Evolutionary conservation across 2,113 vertebrate genomes (phyloP), one percentile per base, ranked within the genome.

Genomic region (Pterocles burchelli): DNA sequence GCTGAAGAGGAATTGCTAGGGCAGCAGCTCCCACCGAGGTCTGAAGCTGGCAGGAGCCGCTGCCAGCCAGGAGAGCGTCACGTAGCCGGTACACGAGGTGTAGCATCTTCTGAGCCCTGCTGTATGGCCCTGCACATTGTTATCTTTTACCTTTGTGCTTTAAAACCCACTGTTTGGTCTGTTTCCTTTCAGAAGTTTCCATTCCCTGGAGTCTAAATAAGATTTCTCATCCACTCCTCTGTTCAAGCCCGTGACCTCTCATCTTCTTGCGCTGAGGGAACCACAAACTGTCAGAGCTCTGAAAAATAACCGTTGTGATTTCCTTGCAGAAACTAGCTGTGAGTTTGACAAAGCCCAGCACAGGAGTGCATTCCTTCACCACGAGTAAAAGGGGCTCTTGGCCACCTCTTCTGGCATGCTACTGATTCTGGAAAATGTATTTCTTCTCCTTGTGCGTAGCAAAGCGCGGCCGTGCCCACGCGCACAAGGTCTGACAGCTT

Each of bases 141-240:
- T 80, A 48, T 22, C 70, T 87, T 89, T 70, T 66, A 62, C 58
- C 34, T 89, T 74, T 49, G 46, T 66, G 8, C 52, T 88, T 95
- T 43, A 76, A 93, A 94, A 87, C 46, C 46, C 17, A 10, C 12
- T 12, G 3, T 45, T 77, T 41, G 51, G 29, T 45, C 55, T 71
- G 6, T 62, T 89, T 89, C 77, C 85, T 87, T 67, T 81, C 46
- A 45, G 19, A 89, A 84, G 36, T 66, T 93, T 89, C 51, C 46
- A 71, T 21, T 84, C 68, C 28, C 59, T 78, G 61, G 61, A 70
- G 81, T 76, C 51, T 89, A 92, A 88, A 43, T 61, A 66, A 80
- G 63, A 76, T 92, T 83, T 75, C 45, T 80, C 55, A 85, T 78
- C 77, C 5, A 0, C 70, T 88, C 0, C 1, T 41, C 65, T 78